Percentiles rank a stretch among this genome's conserved stretches.
Conservation (phyloP, 2,797 vertebrate genomes). For the Sebastes vulpes region DNA sequence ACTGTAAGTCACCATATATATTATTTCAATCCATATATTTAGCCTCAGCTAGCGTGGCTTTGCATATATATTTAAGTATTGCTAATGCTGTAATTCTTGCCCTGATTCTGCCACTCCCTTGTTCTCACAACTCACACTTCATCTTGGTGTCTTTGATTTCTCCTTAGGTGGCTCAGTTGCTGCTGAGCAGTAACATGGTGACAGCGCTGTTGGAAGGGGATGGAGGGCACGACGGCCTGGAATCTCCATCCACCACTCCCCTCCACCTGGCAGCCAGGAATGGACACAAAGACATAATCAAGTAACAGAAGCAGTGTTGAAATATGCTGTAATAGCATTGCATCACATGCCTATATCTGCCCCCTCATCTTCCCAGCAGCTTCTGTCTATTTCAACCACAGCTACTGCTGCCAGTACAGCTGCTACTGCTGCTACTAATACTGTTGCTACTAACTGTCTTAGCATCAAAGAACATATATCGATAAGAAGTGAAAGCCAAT, state of each 20-base stretch:
- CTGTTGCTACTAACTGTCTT: neutral
- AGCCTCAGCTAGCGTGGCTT: neutral
- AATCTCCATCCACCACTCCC: constrained; percentile 90
- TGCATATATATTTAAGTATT: constrained; percentile 24
- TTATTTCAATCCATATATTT: constrained; percentile 17
- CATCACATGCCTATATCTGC: neutral
- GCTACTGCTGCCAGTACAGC: neutral
- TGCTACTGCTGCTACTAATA: neutral
- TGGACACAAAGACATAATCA: constrained; percentile 93
- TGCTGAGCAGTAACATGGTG: constrained; percentile 94
- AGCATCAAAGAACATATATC: neutral
- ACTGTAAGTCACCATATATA: neutral
- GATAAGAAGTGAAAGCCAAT: too few species aligned
- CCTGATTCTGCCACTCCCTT: constrained; percentile 29
- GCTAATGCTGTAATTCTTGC: constrained; percentile 37
- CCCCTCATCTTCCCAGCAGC: neutral
- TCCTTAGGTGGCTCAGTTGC: constrained; percentile 90
- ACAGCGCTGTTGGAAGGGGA: constrained; percentile 90
- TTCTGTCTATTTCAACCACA: neutral
- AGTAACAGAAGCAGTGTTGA: constrained; percentile 71
- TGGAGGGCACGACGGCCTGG: constrained; percentile 82
- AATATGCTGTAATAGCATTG: neutral
- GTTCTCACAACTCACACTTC: neutral
- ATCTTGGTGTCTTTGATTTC: neutral
- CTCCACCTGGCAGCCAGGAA: constrained; percentile 94